Evolutionary conservation across 2,797 vertebrate genomes (phyloP).

Genomic region (Sebastes glaucus): DNA sequence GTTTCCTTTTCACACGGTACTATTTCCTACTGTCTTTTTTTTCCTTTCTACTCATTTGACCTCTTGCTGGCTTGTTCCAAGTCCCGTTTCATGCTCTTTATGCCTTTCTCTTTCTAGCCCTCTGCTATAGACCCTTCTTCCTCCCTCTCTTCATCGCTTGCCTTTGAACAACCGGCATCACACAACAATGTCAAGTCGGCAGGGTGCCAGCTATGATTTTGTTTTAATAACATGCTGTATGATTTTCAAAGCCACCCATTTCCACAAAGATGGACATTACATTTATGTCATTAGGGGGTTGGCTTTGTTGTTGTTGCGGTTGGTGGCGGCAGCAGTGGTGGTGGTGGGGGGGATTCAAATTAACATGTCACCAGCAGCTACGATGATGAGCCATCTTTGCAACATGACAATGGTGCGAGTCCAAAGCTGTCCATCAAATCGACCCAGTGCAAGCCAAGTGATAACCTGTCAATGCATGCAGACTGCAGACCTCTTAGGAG

Average conservation of each 20-base stretch:
- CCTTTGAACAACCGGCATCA: conserved; percentile 54
- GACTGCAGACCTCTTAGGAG: conserved; percentile 4
- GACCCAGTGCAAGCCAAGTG: background rate
- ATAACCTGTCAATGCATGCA: conserved; percentile 25
- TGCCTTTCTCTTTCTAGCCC: conserved; percentile 19
- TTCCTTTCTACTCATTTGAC: background rate
- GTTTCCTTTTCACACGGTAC: conserved; percentile 23
- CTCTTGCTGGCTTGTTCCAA: background rate
- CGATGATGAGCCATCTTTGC: conserved; percentile 36
- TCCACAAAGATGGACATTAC: conserved; percentile 62
- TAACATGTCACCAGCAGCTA: conserved; percentile 42
- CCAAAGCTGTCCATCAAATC: conserved; percentile 39
- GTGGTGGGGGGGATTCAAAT: conserved; percentile 30
- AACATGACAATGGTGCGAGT: conserved; percentile 7
- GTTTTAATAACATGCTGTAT: conserved; percentile 72
- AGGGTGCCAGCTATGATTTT: conserved; percentile 61
- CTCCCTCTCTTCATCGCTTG: conserved; percentile 13
- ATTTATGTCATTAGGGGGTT: conserved; percentile 62
- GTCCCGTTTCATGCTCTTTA: conserved; percentile 12
- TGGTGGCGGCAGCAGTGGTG: background rate
- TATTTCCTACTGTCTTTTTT: background rate
- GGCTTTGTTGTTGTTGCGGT: conserved; percentile 47
- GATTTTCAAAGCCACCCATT: conserved; percentile 65
- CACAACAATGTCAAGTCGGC: conserved; percentile 59
- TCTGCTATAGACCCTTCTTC: conserved; percentile 1